phyloP scores from a whole-genome alignment of 2,113 vertebrate genomes.

The Stercorarius parasiticus region DNA sequence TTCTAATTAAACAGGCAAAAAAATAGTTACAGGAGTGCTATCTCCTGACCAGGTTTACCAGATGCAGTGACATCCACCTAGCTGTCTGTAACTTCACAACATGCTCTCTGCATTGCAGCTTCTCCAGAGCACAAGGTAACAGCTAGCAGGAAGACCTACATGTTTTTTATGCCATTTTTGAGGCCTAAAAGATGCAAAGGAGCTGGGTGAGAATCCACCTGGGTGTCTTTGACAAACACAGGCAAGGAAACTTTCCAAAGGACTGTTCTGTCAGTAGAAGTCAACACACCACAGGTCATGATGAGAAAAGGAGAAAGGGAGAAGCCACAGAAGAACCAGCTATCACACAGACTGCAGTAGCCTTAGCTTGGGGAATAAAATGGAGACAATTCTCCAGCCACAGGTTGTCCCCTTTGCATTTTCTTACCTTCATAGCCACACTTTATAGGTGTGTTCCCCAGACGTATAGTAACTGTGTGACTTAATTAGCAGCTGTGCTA shows the following conservation, averaged over 20 bases:
- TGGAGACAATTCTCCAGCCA: background rate
- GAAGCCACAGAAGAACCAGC: background rate
- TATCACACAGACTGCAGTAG: background rate
- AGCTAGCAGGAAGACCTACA: background rate
- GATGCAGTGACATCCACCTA: background rate
- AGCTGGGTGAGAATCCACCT: background rate
- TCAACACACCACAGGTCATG: background rate
- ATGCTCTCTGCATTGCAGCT: fast-evolving
- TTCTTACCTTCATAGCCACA: background rate
- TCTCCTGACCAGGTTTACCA: background rate
- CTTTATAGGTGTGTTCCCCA: background rate
- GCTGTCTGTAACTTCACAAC: background rate
- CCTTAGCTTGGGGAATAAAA: background rate
- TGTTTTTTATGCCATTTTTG: background rate
- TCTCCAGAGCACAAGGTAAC: background rate
- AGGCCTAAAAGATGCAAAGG: background rate
- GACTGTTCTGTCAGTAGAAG: background rate
- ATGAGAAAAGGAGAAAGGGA: background rate
- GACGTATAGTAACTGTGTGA: fast-evolving
- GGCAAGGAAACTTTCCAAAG: background rate
- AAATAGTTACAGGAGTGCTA: background rate
- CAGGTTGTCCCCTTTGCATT: background rate
- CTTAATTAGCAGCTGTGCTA: background rate
- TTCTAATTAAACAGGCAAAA: background rate
- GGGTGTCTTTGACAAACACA: background rate